phyloP scores from a whole-genome alignment of 1,140 invertebrate species.

The Branchinecta lindahli region DNA sequence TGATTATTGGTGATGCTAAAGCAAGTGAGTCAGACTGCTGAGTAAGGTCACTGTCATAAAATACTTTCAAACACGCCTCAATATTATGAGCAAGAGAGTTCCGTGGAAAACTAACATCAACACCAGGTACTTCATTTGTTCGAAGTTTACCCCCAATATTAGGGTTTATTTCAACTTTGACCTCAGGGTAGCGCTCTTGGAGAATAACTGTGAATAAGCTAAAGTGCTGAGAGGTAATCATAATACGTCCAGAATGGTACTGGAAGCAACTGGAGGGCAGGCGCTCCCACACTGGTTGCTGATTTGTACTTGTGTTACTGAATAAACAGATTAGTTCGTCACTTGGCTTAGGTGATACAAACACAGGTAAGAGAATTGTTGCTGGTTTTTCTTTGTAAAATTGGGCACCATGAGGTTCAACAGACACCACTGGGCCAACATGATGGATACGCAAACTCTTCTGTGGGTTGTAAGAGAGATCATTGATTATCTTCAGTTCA shows the following conservation, averaged over 20 bases:
- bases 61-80: slow-evolving; percentile 24
- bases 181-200: slow-evolving; percentile 22
- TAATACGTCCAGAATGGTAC: slow-evolving; percentile 20
- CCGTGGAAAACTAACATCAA: slow-evolving; percentile 26
- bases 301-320: slow-evolving; percentile 20
- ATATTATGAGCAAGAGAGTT: slow-evolving; percentile 23
- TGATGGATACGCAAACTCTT: slow-evolving; percentile 15
- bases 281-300: slow-evolving; percentile 20
- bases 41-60: slow-evolving; percentile 21
- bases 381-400: slow-evolving; percentile 24
- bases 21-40: slow-evolving; percentile 13
- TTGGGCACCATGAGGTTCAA: slow-evolving; percentile 25
- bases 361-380: slow-evolving; percentile 23
- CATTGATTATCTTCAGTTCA: slow-evolving; percentile 13
- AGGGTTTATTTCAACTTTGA: slow-evolving; percentile 19
- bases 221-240: slow-evolving; percentile 25
- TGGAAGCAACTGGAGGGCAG: slow-evolving; percentile 16
- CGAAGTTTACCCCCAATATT: slow-evolving; percentile 23
- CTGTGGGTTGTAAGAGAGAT: slow-evolving; percentile 11
- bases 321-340: slow-evolving; percentile 24
- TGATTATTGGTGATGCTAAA: slow-evolving; percentile 27
- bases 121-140: slow-evolving; percentile 24
- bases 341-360: slow-evolving; percentile 16
- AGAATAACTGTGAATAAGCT: slow-evolving; percentile 25
- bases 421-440: slow-evolving; percentile 23